Base-by-base conservation (phyloP, 2,113 vertebrate genomes). In the Nibea albiflora region DNA sequence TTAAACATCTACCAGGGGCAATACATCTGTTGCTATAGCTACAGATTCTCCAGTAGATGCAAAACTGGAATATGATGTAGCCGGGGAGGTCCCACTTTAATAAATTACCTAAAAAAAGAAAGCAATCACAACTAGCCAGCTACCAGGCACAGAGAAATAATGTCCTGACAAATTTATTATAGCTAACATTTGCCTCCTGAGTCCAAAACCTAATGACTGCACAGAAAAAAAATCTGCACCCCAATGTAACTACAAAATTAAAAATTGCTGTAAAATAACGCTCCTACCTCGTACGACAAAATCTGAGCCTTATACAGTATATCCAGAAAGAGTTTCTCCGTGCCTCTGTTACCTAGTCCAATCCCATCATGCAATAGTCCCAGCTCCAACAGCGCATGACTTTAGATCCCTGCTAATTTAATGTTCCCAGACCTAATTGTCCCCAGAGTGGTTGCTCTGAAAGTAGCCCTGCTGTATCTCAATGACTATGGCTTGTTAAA, bases 1-100 rank as follows among this genome's bases (percentile, higher is more conserved):
- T 92, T 92, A 94, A 92, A 92, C 90, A 92, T 92, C 90, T 90
- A 92, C 85, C 78, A 70, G 91, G 89, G 85, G 83, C 84, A 92
- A 90, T 88, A 80, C 80, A 91, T 85, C 80, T 73, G 92, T 92
- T 92, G 89, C 92, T 88, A 93, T 94, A 90, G 91, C 86, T 85
- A 90, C 92, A 84, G 80, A 85, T 88, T 76, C 67, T 80, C 78
- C 11, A 15, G 49, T 52, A 91, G 76, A 88, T 84, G 69, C 76
- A 65, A 71, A 86, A 86, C 22, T 26, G 53, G 54, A 75, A 75
- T 60, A 87, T 71, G 54, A 80, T 85, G 83, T 62, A 77, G 90
- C 84, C 81, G 78, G 81, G 84, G 88, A 91, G 87, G 89, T 92
- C 90, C 87, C 85, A 79, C 85, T 88, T 91, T 90, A 88, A 91